Evolutionary conservation across 2,113 vertebrate genomes (phyloP).

Genomic region (Arvicanthis niloticus): DNA sequence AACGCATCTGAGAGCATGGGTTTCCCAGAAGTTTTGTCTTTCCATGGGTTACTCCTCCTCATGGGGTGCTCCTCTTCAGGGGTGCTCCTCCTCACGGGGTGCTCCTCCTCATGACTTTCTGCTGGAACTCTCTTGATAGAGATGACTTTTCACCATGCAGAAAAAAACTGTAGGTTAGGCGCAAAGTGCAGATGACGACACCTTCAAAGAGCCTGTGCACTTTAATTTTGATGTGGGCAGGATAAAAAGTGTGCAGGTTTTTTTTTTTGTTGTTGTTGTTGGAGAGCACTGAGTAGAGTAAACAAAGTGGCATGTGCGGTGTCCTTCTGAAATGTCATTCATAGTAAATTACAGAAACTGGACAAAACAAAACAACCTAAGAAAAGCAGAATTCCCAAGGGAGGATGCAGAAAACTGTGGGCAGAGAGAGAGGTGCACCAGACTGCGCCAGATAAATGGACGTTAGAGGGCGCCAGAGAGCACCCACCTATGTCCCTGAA

Average conservation of each 20-base stretch:
- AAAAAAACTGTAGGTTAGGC: neutral
- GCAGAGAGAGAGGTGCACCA: neutral
- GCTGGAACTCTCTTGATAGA: neutral
- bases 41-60: neutral
- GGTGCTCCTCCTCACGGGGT: neutral
- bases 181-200: neutral
- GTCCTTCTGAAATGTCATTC: neutral
- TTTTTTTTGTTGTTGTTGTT: neutral
- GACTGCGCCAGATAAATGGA: neutral
- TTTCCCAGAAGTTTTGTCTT: neutral
- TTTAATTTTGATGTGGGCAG: neutral
- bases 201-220: neutral
- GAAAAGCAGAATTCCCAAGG: neutral
- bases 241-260: neutral
- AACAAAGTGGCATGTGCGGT: neutral
- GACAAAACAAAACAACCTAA: neutral
- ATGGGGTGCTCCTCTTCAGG: too few relatives aligned
- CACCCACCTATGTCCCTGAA: neutral
- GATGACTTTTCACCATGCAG: neutral
- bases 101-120: neutral
- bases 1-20: neutral
- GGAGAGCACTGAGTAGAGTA: neutral
- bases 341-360: constrained; percentile 44
- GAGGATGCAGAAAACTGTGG: neutral
- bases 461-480: too few relatives aligned